Base-by-base conservation (phyloP, 2,888 invertebrate genomes). In the Dasypogon diadema region DNA sequence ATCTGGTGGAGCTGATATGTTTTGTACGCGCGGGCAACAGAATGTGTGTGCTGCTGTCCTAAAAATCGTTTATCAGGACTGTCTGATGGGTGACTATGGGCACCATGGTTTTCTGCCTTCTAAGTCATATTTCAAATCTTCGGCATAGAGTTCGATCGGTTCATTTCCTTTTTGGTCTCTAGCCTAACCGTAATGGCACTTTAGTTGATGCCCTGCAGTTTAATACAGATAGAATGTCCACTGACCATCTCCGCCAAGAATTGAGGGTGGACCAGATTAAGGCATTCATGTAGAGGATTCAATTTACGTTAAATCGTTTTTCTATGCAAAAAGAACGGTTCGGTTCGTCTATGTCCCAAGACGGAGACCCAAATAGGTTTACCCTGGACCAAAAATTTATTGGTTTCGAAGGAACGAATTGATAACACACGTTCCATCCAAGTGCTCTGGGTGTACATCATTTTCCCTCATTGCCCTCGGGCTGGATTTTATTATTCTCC, bases 281-380 rank as follows among this genome's bases (percentile, higher is more conserved):
- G 75, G 77, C 63, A 72, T 77, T 72, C 26, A 22, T 30, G 22
- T 46, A 30, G 72, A 75, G 73, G 72, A 77, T 77, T 77, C 77
- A 77, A 77, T 77, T 77, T 77, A 77, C 75, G 65, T 77, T 75
- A 77, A 77, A 77, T 77, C 77, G 75, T 54, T 75, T 77, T 77
- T 77, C 73, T 75, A 77, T 77, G 75, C 77, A 77, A 77, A 77
- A 70, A 34, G 21, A 70, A 14, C 70, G 54, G 21, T 54, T 54
- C 70, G 65, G 65, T 54, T 48, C 8, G 51, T 51, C 30, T 16
- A 70, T 30, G 70, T 70, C 70, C 54, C 70, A 70, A 70, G 70
- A 54, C 70, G 54, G 12, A 54, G 54, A 54, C 70, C 70, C 26
- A 51, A 70, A 51, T 30, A 70, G 37, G 30, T 54, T 70, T 70